Evolutionary conservation across 2,888 invertebrate species (phyloP), one percentile per base, ranked within the genome.

Genomic region (Phragmatobia fuliginosa): DNA sequence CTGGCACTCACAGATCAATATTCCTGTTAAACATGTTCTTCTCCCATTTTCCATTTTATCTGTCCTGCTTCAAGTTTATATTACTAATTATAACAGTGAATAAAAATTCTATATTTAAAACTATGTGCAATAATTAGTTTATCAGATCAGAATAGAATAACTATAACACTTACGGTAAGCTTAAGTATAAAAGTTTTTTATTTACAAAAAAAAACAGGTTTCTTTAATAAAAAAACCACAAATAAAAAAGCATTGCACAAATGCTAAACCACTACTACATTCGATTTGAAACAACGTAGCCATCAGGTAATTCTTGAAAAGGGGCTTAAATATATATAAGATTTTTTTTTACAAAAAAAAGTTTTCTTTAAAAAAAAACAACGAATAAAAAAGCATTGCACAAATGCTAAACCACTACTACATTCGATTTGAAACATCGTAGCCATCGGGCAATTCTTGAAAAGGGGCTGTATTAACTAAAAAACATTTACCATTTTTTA

Each of bases 401-500:
- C 3, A 10, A 49, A 49, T 11, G 49, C 49, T n/a, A 10, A n/a
- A 25, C n/a, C n/a, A n/a, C n/a, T 4, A 52, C 14, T 49, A n/a
- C 8, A n/a, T 4, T 4, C 11, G 4, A 60, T 60, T 25, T 28
- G 10, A 31, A 41, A 21, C 18, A 21, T 41, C 8, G n/a, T 7
- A 33, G 36, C 25, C n/a, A 21, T n/a, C 2, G n/a, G 8, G 45
- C 21, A 10, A 21, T n/a, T 49, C n/a, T 49, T 49, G 0, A 49
- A 49, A 0, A n/a, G 7, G 10, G 21, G n/a, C 45, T n/a, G 21
- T 5, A 16, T 6, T 31, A 41, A 28, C 41, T 0, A 41, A n/a
- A 38, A 62, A 31, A 5, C n/a, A 56, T 88, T 85, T 83, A 94
- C 94, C 94, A 72, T 89, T 85, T 83, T 87, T 87, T 61, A 89